phyloP scores from a whole-genome alignment of 2,797 vertebrate species.

The Thripadectes ignobilis region DNA sequence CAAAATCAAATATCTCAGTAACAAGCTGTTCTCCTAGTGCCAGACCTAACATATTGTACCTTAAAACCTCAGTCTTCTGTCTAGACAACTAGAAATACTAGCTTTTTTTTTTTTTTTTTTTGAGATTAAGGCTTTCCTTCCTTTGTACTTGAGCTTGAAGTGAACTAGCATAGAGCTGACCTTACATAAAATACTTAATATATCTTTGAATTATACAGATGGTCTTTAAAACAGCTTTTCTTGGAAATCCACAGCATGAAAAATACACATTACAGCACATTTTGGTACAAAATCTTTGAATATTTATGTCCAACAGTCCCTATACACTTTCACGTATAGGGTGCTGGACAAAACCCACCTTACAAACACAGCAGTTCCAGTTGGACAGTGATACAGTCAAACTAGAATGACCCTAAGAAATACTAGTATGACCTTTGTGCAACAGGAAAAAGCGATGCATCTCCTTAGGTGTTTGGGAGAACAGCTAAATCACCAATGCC shows the following conservation, averaged over 20 bases:
- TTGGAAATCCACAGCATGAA: neutral
- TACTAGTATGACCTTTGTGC: neutral
- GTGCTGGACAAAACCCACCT: neutral
- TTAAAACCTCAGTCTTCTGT: neutral
- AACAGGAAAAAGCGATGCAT: neutral
- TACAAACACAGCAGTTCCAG: neutral
- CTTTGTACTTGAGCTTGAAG: neutral
- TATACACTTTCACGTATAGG: neutral
- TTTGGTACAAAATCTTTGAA: neutral
- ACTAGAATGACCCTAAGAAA: neutral
- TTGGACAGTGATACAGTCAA: neutral
- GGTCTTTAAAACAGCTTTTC: neutral
- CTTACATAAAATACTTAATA: neutral
- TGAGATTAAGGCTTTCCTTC: neutral
- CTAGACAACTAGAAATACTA: neutral
- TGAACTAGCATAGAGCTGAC: neutral
- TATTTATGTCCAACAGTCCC: neutral
- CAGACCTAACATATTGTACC: neutral
- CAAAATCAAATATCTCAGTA: neutral
- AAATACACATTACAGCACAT: neutral
- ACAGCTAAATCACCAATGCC: neutral
- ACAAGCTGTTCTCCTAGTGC: neutral
- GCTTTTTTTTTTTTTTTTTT: neutral
- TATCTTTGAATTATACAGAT: neutral
- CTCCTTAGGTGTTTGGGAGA: no score